Evolutionary conservation across 2,888 invertebrate species (phyloP).

Genomic region (Cremastinae sp.): DNA sequence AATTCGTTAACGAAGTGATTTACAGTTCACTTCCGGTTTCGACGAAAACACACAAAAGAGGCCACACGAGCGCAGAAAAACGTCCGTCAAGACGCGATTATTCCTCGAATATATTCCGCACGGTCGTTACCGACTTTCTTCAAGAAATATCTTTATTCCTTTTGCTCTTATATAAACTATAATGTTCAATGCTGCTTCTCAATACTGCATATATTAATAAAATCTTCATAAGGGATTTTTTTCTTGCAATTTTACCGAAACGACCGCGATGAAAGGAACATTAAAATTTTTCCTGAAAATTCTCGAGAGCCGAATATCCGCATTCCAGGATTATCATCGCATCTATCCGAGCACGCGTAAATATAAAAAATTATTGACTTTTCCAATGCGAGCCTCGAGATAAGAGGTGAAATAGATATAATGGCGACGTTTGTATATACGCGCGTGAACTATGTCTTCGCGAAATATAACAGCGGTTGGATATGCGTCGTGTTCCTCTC

Average conservation of each 20-base stretch:
- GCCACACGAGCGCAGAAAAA: not conserved
- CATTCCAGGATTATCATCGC: not conserved
- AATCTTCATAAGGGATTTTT: no score
- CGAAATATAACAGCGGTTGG: not conserved
- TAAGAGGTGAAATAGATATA: slow-evolving; percentile 36
- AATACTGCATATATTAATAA: no score
- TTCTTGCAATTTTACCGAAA: no score
- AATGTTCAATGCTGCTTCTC: no score
- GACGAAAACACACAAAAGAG: slow-evolving; percentile 70
- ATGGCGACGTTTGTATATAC: slow-evolving; percentile 22
- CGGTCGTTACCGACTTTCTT: no score
- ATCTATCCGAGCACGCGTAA: not conserved
- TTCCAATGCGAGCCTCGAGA: slow-evolving; percentile 18
- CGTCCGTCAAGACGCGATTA: not conserved
- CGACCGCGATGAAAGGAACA: no score
- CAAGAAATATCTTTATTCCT: no score
- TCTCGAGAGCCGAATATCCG: no score
- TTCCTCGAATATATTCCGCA: no score
- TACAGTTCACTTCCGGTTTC: slow-evolving; percentile 77
- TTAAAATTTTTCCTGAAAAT: no score
- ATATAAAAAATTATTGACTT: slow-evolving; percentile 41
- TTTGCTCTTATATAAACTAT: no score
- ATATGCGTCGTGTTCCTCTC: slow-evolving; percentile 8
- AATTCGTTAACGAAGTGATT: slow-evolving; percentile 78
- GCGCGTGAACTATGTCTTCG: slow-evolving; percentile 12